Evolutionary conservation across 2,888 invertebrate species (phyloP).

Genomic region (Melanchra persicariae): DNA sequence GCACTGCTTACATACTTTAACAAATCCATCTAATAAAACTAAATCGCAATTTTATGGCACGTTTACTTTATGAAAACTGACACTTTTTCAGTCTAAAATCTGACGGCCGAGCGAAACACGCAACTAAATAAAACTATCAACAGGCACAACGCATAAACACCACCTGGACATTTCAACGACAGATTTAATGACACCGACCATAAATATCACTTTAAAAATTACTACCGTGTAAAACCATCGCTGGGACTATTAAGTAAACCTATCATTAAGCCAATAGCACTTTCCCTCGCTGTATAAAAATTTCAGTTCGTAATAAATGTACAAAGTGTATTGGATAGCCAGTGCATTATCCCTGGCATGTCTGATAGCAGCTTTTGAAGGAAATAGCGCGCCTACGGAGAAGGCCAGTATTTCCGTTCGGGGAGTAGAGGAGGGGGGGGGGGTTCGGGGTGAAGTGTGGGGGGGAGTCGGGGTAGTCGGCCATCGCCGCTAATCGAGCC

Average conservation of each 20-base stretch:
- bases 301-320: slow-evolving; percentile 54
- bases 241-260: slow-evolving; percentile 44
- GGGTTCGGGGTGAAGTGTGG: slow-evolving; percentile 25
- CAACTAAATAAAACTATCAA: slow-evolving; percentile 33
- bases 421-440: slow-evolving; percentile 33
- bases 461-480: slow-evolving; percentile 38
- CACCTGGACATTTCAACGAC: slow-evolving; percentile 32
- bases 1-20: not conserved
- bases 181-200: slow-evolving; percentile 43
- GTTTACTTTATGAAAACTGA: not conserved
- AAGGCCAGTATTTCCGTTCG: slow-evolving; percentile 67
- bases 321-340: slow-evolving; percentile 62
- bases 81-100: not conserved
- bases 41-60: no score
- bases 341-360: slow-evolving; percentile 76
- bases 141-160: slow-evolving; percentile 17
- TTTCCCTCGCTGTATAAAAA: slow-evolving; percentile 52
- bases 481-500: slow-evolving; percentile 64
- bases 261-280: slow-evolving; percentile 48
- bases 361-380: slow-evolving; percentile 74
- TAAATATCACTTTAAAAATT: slow-evolving; percentile 45
- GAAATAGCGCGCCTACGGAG: slow-evolving; percentile 78
- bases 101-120: not conserved
- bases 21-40: not conserved
- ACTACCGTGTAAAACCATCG: slow-evolving; percentile 44